Evolutionary conservation across 2,888 invertebrate genomes (phyloP).

Genomic region (Alviniconcha strummeri): DNA sequence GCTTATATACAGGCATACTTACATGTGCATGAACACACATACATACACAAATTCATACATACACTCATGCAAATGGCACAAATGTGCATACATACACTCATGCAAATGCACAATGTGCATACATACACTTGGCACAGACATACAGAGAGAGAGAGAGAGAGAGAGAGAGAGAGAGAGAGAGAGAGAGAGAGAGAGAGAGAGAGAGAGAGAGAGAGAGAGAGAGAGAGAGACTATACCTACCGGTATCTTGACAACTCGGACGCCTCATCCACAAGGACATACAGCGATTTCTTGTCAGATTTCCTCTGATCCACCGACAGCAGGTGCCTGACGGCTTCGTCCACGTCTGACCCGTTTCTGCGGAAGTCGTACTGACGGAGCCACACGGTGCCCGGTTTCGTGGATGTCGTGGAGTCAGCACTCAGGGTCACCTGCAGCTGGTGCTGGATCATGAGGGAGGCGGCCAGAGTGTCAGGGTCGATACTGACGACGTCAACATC

Average conservation of each 20-base stretch:
- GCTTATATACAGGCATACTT: no score
- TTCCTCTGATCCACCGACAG: neutral
- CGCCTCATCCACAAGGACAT: neutral
- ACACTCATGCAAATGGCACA: no score
- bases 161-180: neutral
- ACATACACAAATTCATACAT: no score
- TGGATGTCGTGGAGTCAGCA: no score
- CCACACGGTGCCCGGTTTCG: neutral
- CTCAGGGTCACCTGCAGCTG: neutral
- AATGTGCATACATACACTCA: neutral
- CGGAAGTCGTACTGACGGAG: neutral
- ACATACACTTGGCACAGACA: neutral
- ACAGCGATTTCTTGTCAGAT: neutral
- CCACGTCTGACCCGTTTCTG: neutral
- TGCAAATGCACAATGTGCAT: no score
- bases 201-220: no score
- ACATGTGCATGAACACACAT: no score
- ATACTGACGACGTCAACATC: neutral
- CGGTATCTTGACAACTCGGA: no score
- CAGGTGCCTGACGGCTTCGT: neutral
- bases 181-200: neutral
- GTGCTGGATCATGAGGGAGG: neutral
- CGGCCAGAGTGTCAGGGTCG: neutral
- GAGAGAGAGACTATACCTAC: no score
- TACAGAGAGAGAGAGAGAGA: neutral